Evolutionary conservation across 2,113 vertebrate genomes (phyloP).

Genomic region (Empidonax alnorum): DNA sequence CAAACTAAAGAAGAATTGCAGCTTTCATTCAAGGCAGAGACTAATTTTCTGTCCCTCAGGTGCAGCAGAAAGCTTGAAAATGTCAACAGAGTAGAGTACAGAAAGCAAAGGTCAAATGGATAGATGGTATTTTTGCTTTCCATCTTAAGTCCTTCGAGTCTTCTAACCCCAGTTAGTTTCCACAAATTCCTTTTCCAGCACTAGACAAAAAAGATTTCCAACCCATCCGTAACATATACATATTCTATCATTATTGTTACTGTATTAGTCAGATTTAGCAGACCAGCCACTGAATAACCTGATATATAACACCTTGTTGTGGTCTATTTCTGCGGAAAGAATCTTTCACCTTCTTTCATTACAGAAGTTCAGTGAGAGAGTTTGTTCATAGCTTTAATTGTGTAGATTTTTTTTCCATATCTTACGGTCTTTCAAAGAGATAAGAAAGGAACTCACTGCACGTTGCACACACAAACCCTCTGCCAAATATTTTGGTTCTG

Average conservation of each 20-base stretch:
- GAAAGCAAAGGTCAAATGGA: neutral
- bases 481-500: neutral
- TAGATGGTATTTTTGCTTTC: neutral
- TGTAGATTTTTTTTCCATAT: neutral
- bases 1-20: neutral
- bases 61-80: neutral
- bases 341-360: neutral
- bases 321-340: neutral
- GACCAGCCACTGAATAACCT: neutral
- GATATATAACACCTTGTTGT: accelerated
- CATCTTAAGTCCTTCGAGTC: neutral
- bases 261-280: neutral
- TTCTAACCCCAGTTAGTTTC: neutral
- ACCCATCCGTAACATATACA: neutral
- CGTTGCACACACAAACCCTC: neutral
- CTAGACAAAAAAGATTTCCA: neutral
- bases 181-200: neutral
- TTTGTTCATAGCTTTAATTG: neutral
- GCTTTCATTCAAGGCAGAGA: neutral
- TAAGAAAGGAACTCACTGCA: neutral
- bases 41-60: neutral
- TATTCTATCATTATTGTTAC: neutral
- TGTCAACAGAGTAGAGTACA: neutral
- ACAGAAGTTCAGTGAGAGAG: neutral
- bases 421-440: neutral